These are phyloP conservation scores for Helogale parvula DNA, from an alignment of 2,113 vertebrate genomes.

Conservation along the genomic window DNA sequence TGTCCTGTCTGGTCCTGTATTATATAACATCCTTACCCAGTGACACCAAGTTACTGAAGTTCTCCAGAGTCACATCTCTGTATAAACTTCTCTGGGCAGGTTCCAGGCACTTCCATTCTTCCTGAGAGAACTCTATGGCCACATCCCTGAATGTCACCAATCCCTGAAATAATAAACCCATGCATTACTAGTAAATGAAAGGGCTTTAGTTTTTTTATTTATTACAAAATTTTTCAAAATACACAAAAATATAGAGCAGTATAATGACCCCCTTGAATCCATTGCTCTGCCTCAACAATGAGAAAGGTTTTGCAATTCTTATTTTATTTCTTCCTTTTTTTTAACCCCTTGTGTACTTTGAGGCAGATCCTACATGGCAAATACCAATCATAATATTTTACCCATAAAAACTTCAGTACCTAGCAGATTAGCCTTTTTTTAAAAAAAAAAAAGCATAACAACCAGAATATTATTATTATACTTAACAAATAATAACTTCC, in stretches of 20 bases:
- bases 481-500: slow-evolving; percentile 31
- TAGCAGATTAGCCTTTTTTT: background rate
- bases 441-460: background rate
- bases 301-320: background rate
- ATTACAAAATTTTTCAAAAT: slow-evolving; percentile 24
- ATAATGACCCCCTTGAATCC: background rate
- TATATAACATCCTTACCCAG: slow-evolving; percentile 61
- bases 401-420: background rate
- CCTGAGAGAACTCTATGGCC: slow-evolving; percentile 57
- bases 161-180: slow-evolving; percentile 53
- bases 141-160: slow-evolving; percentile 41
- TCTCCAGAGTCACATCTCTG: slow-evolving; percentile 74
- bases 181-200: background rate
- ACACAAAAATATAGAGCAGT: background rate
- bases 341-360: background rate
- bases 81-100: slow-evolving; percentile 63
- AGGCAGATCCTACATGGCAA: background rate
- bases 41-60: slow-evolving; percentile 65
- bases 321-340: background rate
- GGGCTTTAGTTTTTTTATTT: background rate
- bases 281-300: background rate
- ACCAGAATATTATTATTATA: background rate
- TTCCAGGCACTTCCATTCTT: slow-evolving; percentile 71
- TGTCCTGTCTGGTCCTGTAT: background rate
- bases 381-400: background rate